A percentile compares a stretch with the other conserved stretches of the same genome.
phyloP scores from a whole-genome alignment of 2,113 vertebrate genomes.

The Rhinopomastus cyanomelas region DNA sequence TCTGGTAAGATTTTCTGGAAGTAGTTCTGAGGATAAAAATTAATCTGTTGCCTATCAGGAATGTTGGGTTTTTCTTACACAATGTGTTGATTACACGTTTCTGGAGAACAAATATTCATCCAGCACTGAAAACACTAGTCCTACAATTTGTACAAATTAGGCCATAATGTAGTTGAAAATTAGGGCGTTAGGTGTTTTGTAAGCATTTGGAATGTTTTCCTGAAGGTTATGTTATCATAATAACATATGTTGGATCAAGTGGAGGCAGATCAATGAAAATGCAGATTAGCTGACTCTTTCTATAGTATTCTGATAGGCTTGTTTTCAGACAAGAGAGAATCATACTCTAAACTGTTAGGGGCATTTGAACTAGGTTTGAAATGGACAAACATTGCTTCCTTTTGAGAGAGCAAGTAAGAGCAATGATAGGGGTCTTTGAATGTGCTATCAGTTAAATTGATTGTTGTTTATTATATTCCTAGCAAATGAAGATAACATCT shows the following conservation, averaged over 20 bases:
- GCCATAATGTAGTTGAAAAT: neutral
- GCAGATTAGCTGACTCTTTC: neutral
- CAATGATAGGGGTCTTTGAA: neutral
- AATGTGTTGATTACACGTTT: constrained; percentile 8
- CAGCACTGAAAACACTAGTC: neutral
- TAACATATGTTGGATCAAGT: too few relatives aligned
- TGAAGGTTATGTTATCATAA: neutral
- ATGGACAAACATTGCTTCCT: neutral
- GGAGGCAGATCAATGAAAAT: neutral
- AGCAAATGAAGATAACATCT: too few relatives aligned
- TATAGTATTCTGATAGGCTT: neutral
- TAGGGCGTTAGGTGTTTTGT: neutral
- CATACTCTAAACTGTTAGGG: neutral
- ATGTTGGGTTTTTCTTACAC: constrained; percentile 56
- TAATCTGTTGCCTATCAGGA: constrained; percentile 74
- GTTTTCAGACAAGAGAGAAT: neutral
- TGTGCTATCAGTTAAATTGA: neutral
- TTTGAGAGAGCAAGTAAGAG: neutral
- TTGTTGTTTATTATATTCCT: neutral
- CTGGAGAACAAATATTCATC: neutral
- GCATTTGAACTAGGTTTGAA: neutral
- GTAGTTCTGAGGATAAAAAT: constrained; percentile 72
- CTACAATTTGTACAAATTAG: neutral
- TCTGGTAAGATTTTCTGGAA: constrained; percentile 90
- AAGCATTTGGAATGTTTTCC: neutral